phyloP scores from a whole-genome alignment of 2,888 invertebrate species.

The Eupithecia centaureata region DNA sequence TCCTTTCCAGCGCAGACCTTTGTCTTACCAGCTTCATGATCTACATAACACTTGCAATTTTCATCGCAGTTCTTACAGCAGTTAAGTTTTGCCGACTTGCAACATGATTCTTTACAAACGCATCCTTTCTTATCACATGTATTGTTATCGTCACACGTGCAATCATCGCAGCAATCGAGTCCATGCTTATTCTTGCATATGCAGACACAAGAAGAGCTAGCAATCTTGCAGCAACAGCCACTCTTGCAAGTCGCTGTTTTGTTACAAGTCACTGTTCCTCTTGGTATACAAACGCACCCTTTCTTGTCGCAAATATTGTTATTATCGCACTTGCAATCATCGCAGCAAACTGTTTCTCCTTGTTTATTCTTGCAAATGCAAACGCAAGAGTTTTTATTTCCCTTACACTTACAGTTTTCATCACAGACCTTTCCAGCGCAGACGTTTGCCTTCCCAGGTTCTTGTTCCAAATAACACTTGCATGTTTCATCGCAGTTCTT shows the following conservation, averaged over 20 bases:
- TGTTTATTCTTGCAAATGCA: slow-evolving; percentile 34
- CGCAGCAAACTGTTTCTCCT: slow-evolving; percentile 33
- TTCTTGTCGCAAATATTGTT: slow-evolving; percentile 42
- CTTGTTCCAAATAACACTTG: not conserved
- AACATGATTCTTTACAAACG: too few relatives aligned
- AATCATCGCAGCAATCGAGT: slow-evolving; percentile 50
- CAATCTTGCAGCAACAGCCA: not conserved
- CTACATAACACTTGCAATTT: slow-evolving; percentile 30
- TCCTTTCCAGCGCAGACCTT: not conserved
- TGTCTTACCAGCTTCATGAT: not conserved
- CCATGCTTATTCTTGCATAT: slow-evolving; percentile 40
- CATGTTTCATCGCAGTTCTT: slow-evolving; percentile 10
- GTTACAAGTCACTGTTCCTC: too few relatives aligned
- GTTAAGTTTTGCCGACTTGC: too few relatives aligned
- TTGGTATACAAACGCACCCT: slow-evolving; percentile 45
- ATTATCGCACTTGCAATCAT: slow-evolving; percentile 46
- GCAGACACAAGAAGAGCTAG: slow-evolving; percentile 32
- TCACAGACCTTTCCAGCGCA: slow-evolving; percentile 44
- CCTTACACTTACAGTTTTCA: slow-evolving; percentile 41
- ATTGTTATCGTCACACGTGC: slow-evolving; percentile 45
- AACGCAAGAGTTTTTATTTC: slow-evolving; percentile 30
- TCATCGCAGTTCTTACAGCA: not conserved
- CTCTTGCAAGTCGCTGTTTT: not conserved
- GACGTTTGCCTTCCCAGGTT: slow-evolving; percentile 6
- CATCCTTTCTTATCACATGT: slow-evolving; percentile 51